A percentile compares a stretch with the other conserved stretches of the same genome.
Evolutionary conservation across 2,888 invertebrate species (phyloP).

Genomic region (Artemia sinica): DNA sequence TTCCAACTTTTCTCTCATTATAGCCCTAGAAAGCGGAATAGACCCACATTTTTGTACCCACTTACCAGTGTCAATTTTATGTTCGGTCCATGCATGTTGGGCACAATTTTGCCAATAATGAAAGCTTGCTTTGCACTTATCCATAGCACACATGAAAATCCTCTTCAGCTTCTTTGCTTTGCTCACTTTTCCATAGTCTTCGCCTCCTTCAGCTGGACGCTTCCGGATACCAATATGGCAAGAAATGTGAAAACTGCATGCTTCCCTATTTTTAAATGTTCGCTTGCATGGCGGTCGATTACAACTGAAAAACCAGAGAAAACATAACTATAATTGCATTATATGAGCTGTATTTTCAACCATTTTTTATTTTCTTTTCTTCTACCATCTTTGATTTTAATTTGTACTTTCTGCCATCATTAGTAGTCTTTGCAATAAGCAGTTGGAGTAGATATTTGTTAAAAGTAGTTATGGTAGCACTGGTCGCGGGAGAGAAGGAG

Average conservation of each 20-base stretch:
- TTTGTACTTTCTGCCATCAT: too few species aligned
- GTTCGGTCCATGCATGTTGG: slow-evolving; percentile 12
- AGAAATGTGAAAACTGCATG: not conserved
- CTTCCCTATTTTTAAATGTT: slow-evolving; percentile 5
- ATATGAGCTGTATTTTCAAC: too few species aligned
- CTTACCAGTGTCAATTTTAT: not conserved
- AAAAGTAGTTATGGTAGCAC: too few species aligned
- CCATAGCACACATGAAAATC: not conserved
- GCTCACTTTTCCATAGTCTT: slow-evolving; percentile 4
- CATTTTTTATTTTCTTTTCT: too few species aligned
- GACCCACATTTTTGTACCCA: too few species aligned
- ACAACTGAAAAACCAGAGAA: not conserved
- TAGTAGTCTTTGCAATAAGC: too few species aligned
- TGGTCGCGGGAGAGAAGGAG: too few species aligned
- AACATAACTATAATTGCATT: too few species aligned
- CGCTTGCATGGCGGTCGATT: not conserved
- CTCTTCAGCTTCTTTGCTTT: slow-evolving; percentile 7
- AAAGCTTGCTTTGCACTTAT: slow-evolving; percentile 6
- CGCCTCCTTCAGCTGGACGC: not conserved
- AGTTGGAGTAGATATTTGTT: too few species aligned
- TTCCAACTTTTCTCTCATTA: too few species aligned
- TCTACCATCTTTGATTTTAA: too few species aligned
- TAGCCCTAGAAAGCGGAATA: too few species aligned
- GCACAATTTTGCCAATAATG: slow-evolving; percentile 5
- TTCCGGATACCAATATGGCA: slow-evolving; percentile 1